Base-by-base conservation (phyloP, 2,113 vertebrate species). In the Climacteris rufus region DNA sequence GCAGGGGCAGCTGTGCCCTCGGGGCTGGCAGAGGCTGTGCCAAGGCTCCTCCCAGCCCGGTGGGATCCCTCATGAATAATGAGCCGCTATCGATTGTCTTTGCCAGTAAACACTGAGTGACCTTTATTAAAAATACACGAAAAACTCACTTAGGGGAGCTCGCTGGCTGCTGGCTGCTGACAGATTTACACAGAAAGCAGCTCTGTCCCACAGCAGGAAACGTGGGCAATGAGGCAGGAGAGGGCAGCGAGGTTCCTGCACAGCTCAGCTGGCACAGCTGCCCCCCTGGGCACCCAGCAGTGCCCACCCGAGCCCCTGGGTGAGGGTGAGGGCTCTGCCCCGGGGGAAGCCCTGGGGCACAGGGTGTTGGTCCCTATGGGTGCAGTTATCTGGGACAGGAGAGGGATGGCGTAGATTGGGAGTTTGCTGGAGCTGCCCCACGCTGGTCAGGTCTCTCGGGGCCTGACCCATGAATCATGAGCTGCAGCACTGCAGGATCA, bases 71-170 rank as follows among this genome's bases (percentile, higher is more conserved):
- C 77, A 96, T 97, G 93, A 97, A 96, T 97, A 94, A 97, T 96
- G 93, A 97, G 90, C 79, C 30, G 1, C 1, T 89, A 97, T 97
- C 18, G 97, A 97, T 96, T 37, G 42, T 65, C 89, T 93, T 54
- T 97, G 96, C 97, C 96, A 39, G 97, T 91, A 97, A 97, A 87
- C 89, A 95, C 75, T 28, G 83, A 87, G 84, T 87, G 96, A 94
- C 96, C 96, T 97, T 97, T 96, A 96, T 97, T 91, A 96, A 97
- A 97, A 96, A 96, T 96, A 96, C 95, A 97, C 40, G 4, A 84
- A 95, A 93, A 90, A 39, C 45, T 39, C 97, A 95, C 94, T 96
- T 47, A 97, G 90, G 91, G 83, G 80, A 92, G 71, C 72, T 68
- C 15, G 2, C 91, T 52, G 85, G 45, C 88, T 95, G 75, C 86